Evolutionary conservation across 2,888 invertebrate species (phyloP), one percentile per base, ranked within the genome.

Genomic region (Eumacrocentrus americanus): DNA sequence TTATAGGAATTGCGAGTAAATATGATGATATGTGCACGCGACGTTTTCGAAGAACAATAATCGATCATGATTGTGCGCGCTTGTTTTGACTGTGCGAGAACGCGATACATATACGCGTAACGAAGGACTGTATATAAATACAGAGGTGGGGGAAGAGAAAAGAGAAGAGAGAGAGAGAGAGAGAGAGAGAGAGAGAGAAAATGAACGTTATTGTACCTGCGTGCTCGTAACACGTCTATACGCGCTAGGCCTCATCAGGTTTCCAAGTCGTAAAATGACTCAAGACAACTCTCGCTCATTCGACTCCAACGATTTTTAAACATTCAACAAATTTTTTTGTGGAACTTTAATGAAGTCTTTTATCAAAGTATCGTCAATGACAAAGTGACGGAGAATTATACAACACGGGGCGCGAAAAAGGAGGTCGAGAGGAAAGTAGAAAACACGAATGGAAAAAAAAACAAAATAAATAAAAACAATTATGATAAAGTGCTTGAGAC

Each of bases 231-330:
- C 20, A 38, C 52, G 52, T 52, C 52, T 52, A 22, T 40, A 29
- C 34, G 50, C 38, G 56, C 58, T 58, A 60, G 52, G 72, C 67
- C 67, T 75, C 29, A 4, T 29, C 75, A 62, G 64, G 68, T 75
- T 76, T 73, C 60, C 72, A 64, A 70, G 70, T 70, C 72, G 73
- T 75, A 73, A 75, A 76, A 75, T 71, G 29, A 29, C 29, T 67
- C 69, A 71, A 68, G 67, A 67, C 59, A 55, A 58, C 61, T 54
- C 46, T 23, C 46, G 11, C 60, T 46, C 62, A 60, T 55, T 55
- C 51, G 53, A 52, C 46, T 63, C 42, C 38, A 51, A 35, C 51
- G 22, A 29, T 29, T 29, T 29, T 29, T 29, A 29, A 29, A 29
- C 29, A 29, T 29, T 29, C 4, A 29, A 29, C 51, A 35, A 35